phyloP scores from a whole-genome alignment of 1,140 invertebrate genomes.

The Pseudomyrmex pallidus region DNA sequence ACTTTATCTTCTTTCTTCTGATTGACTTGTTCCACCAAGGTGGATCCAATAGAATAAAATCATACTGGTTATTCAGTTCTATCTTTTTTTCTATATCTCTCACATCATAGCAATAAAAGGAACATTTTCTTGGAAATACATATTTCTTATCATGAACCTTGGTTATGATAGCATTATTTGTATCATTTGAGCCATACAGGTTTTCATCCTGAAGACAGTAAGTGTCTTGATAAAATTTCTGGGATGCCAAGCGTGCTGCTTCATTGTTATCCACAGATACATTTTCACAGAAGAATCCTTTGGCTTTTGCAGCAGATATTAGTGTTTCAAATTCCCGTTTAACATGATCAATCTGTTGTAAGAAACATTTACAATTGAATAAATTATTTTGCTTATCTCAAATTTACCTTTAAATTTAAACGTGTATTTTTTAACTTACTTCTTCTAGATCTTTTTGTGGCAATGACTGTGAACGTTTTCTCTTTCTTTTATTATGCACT shows the following conservation, averaged over 20 bases:
- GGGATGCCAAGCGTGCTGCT: slow-evolving; percentile 75
- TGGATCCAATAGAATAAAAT: slow-evolving; percentile 95
- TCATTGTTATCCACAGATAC: slow-evolving; percentile 79
- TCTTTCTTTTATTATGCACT: slow-evolving; percentile 63
- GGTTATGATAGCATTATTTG: slow-evolving; percentile 72
- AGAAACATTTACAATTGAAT: slow-evolving; percentile 17
- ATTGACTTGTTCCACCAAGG: slow-evolving; percentile 98
- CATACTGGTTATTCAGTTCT: slow-evolving; percentile 85
- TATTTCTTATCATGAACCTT: slow-evolving; percentile 77
- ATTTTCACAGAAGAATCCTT: slow-evolving; percentile 68
- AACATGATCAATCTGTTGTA: slow-evolving; percentile 73
- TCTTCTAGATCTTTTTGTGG: slow-evolving; percentile 69
- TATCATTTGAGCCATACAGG: slow-evolving; percentile 79
- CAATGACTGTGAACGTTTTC: slow-evolving; percentile 65
- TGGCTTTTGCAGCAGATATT: slow-evolving; percentile 59
- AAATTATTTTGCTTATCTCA: background rate
- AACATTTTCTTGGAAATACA: slow-evolving; percentile 83
- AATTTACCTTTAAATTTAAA: background rate
- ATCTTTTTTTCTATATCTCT: slow-evolving; percentile 79
- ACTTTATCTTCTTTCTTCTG: slow-evolving; percentile 89
- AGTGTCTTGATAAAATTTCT: slow-evolving; percentile 78
- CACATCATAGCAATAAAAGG: slow-evolving; percentile 85
- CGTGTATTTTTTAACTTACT: slow-evolving; percentile 54
- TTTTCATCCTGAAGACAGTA: slow-evolving; percentile 65
- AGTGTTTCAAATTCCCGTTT: slow-evolving; percentile 69